These are phyloP conservation scores for Polypedilum pembai DNA, from an alignment of 1,140 invertebrate species.

Conservation along the genomic window DNA sequence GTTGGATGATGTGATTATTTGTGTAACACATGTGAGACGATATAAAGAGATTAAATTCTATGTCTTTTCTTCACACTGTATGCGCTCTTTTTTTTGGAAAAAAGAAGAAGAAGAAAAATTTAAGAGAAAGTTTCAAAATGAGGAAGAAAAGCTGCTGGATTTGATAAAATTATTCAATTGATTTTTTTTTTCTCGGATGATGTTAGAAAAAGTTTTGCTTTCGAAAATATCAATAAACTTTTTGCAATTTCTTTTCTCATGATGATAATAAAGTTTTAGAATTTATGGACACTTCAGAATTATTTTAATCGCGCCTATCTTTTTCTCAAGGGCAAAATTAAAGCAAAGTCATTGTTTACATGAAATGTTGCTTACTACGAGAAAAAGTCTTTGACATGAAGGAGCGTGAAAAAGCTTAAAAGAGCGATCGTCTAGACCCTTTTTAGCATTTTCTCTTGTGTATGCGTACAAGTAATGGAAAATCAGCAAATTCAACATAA, in stretches of 20 bases:
- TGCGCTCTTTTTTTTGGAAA: not conserved
- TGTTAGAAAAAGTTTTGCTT: not conserved
- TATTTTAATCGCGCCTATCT: not conserved
- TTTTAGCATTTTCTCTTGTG: not conserved
- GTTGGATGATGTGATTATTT: not conserved
- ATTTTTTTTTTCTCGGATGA: not conserved
- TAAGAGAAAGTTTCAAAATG: not conserved
- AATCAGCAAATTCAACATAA: not conserved
- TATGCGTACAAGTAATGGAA: not conserved
- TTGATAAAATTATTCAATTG: not conserved
- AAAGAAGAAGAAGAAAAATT: not conserved
- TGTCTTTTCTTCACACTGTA: not conserved
- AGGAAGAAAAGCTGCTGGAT: not conserved
- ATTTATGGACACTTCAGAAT: constrained; percentile 3
- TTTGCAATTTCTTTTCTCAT: not conserved
- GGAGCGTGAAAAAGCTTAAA: not conserved
- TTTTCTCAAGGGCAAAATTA: not conserved
- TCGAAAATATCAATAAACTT: not conserved
- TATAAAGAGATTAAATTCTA: constrained; percentile 10
- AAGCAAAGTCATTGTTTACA: not conserved
- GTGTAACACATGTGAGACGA: constrained; percentile 3
- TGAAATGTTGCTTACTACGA: not conserved
- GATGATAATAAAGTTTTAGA: not conserved
- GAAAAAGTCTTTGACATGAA: not conserved
- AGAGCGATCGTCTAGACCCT: not conserved